Evolutionary conservation across 1,140 invertebrate species (phyloP), one percentile per base, ranked within the genome.

Genomic region (Polypedilum vanderplanki): DNA sequence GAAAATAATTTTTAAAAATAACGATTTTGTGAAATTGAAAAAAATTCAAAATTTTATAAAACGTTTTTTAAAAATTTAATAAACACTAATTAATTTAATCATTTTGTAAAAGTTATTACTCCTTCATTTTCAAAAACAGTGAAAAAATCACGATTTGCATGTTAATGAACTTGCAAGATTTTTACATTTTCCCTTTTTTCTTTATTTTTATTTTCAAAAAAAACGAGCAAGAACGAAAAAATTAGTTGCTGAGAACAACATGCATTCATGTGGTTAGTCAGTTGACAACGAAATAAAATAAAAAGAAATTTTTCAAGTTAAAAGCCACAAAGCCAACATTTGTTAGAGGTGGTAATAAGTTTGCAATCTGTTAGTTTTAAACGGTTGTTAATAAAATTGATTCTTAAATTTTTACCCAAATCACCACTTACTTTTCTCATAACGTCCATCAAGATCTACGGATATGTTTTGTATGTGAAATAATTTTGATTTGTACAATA

Each of bases 361-460:
- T 33, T 57, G 46, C 46, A 57, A n/a, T 57, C 46, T 57, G 46
- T 57, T 57, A 57, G 46, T 57, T 57, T 46, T 46, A 57, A 57
- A 57, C 46, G 46, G 9, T 12, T 57, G 46, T 57, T 57, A 57
- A 15, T n/a, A n/a, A n/a, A n/a, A n/a, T 57, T 9, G 8, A 1
- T 46, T 46, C 8, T 12, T 15, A 46, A n/a, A 4, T 57, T 57
- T 57, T 15, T 57, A 57, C 46, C 46, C 46, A 57, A n/a, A 77
- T 77, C 77, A 77, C 78, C 77, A 78, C 78, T 78, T 78, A 78
- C 78, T 74, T 67, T 77, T 77, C 41, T 77, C 64, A 75, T 77
- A 77, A 73, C 41, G 57, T 15, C 76, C 76, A 76, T 46, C 67
- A 74, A 2, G 7, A 41, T 76, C 74, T 75, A 76, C 73, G 3